Conservation (phyloP, 2,888 invertebrate species). For the Drosophila flavopinicola region DNA sequence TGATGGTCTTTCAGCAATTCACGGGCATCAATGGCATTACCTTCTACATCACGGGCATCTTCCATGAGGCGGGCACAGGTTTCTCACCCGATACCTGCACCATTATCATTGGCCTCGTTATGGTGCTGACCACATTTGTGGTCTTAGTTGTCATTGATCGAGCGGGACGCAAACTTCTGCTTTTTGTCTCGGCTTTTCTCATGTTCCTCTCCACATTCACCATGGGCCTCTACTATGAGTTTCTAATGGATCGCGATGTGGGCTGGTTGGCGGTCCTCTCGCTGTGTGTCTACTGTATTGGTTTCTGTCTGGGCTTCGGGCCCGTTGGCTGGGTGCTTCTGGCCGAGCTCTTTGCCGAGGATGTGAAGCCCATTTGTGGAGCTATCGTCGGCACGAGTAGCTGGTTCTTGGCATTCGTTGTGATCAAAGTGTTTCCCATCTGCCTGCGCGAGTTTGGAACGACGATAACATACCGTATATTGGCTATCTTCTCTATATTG, state of each 20-base stretch:
- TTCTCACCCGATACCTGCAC: constrained; percentile 86
- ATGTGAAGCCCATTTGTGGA: constrained; percentile 89
- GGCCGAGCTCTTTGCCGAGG: constrained; percentile 91
- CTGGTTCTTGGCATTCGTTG: constrained; percentile 91
- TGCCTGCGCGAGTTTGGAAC: constrained; percentile 86
- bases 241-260: no score
- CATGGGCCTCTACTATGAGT: no score
- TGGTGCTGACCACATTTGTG: constrained; percentile 49
- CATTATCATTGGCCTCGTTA: constrained; percentile 86
- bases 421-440: constrained; percentile 88
- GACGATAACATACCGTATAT: constrained; percentile 89
- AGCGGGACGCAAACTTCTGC: no score
- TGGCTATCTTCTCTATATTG: constrained; percentile 85
- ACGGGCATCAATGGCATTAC: no score
- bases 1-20: no score
- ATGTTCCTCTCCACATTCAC: no score
- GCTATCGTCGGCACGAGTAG: constrained; percentile 91
- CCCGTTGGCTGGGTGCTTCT: constrained; percentile 81
- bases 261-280: constrained; percentile 86
- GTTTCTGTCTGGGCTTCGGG: no score
- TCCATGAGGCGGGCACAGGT: no score
- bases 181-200: no score
- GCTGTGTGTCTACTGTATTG: constrained; percentile 66
- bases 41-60: no score
- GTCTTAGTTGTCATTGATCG: no score